phyloP scores from a whole-genome alignment of 1,140 invertebrate genomes.

The Dolichoris vasculosae region DNA sequence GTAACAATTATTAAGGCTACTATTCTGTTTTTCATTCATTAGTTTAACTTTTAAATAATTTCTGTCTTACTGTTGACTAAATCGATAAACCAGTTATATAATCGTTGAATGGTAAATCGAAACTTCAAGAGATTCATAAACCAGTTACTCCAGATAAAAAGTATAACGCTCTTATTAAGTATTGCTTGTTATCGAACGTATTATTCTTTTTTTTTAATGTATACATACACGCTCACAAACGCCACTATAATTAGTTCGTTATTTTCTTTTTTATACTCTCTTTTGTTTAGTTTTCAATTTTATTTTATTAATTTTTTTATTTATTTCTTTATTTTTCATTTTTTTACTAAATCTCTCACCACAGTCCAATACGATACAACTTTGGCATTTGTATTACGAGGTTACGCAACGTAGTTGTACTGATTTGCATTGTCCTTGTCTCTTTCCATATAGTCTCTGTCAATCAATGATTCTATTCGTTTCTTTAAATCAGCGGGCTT shows the following conservation, averaged over 20 bases:
- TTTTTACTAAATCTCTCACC: slow-evolving; percentile 36
- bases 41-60: neutral
- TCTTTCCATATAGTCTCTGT: slow-evolving; percentile 98
- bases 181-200: slow-evolving; percentile 38
- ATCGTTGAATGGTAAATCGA: neutral
- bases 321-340: neutral
- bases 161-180: slow-evolving; percentile 14
- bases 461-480: slow-evolving; percentile 97
- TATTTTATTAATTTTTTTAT: neutral
- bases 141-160: neutral
- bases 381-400: slow-evolving; percentile 53
- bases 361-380: neutral
- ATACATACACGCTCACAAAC: slow-evolving; percentile 7
- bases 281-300: neutral
- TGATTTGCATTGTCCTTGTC: slow-evolving; percentile 98
- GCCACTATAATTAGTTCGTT: slow-evolving; percentile 21
- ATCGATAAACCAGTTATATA: slow-evolving; percentile 13
- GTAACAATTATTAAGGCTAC: slow-evolving; percentile 1
- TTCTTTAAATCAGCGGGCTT: slow-evolving; percentile 98
- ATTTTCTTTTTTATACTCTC: slow-evolving; percentile 15
- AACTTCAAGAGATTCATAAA: slow-evolving; percentile 2
- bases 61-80: neutral
- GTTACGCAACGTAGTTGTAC: slow-evolving; percentile 98
- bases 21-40: neutral
- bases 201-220: neutral